A percentile compares a stretch with the other conserved stretches of the same genome.
These are phyloP conservation scores for Anaspis maculata DNA, from an alignment of 2,888 invertebrate species.

Conservation along the genomic window DNA sequence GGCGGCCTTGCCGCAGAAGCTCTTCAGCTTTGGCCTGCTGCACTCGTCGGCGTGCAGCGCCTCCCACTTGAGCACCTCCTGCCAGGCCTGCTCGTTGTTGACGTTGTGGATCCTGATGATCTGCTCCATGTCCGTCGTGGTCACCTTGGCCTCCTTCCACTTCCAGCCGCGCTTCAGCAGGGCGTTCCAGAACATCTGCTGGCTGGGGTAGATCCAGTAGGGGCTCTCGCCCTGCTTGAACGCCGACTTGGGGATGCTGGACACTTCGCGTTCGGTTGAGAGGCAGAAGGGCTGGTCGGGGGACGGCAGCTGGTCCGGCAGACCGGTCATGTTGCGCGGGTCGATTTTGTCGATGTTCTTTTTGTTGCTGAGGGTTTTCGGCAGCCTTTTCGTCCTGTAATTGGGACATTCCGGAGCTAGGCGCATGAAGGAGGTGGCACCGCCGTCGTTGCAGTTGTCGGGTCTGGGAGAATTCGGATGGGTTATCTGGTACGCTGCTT, in stretches of 20 bases:
- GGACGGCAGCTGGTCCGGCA: constrained; percentile 91
- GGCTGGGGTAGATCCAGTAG: constrained; percentile 95
- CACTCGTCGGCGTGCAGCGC: constrained; percentile 90
- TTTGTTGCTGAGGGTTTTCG: constrained; percentile 67
- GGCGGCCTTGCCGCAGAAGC: constrained; percentile 91
- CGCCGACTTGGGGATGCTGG: constrained; percentile 75
- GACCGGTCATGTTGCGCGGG: constrained; percentile 90
- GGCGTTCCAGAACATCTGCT: constrained; percentile 99
- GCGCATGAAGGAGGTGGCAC: constrained; percentile 18
- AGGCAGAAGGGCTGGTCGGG: constrained; percentile 92
- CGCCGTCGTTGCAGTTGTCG: constrained; percentile 4
- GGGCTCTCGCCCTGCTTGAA: constrained; percentile 67
- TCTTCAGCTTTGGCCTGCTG: constrained; percentile 77
- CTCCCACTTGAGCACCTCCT: constrained; percentile 97
- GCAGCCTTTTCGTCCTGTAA: constrained; percentile 51
- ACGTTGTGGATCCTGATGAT: constrained; percentile 98
- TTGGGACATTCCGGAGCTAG: constrained; percentile 79
- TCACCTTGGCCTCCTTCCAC: constrained; percentile 82
- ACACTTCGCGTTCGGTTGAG: constrained; percentile 77
- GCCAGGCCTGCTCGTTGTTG: constrained; percentile 97
- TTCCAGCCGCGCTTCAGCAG: constrained; percentile 97
- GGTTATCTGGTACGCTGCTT: constrained; percentile 45
- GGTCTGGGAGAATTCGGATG: constrained; percentile 29
- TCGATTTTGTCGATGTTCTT: constrained; percentile 59
- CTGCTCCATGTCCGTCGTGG: constrained; percentile 85